Evolutionary conservation across 1,140 invertebrate species (phyloP), one percentile per base, ranked within the genome.

Genomic region (Stegodyphus mimosarum): DNA sequence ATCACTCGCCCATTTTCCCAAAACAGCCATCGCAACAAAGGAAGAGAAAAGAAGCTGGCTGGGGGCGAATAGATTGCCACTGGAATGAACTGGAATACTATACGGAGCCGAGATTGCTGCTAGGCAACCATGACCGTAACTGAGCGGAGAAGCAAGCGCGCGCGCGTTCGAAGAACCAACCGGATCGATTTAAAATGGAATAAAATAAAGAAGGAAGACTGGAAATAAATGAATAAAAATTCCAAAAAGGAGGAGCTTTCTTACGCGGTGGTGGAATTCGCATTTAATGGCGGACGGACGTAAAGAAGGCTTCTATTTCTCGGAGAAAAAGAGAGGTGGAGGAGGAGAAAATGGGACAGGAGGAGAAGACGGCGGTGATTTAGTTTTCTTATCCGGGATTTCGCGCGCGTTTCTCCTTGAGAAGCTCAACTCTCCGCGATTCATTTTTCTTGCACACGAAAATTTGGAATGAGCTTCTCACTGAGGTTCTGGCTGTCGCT

Each of bases 181-280:
- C 69, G 73, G 81, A 83, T 83, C 81, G 81, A 83, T 83, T 83
- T 83, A 83, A 83, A 83, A 83, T 71, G 72, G 81, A 83, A 83
- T 83, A 83, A 83, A 80, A 63, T 76, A 76, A 63, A 83, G 72
- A 75, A 76, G 73, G 71, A 69, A 69, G 55, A 83, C 9, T 15
- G 15, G 55, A 83, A 83, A 83, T 75, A 66, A 83, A 83, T 83
- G 81, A 75, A 83, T 75, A 83, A 76, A 83, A 83, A 83, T 70
- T 64, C 75, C 71, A 67, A 72, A 75, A 69, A 72, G 81, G 81
- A 83, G 81, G 81, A 83, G 81, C 81, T 83, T 83, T 75, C 81
- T 75, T 83, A 70, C 79, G 33, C 77, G 55, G 77, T 51, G 48
- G 17, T 83, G 72, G 81, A 83, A 83, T 83, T 75, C 81, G 64